phyloP scores from a whole-genome alignment of 2,888 invertebrate genomes.

The Esperia sulphurella region DNA sequence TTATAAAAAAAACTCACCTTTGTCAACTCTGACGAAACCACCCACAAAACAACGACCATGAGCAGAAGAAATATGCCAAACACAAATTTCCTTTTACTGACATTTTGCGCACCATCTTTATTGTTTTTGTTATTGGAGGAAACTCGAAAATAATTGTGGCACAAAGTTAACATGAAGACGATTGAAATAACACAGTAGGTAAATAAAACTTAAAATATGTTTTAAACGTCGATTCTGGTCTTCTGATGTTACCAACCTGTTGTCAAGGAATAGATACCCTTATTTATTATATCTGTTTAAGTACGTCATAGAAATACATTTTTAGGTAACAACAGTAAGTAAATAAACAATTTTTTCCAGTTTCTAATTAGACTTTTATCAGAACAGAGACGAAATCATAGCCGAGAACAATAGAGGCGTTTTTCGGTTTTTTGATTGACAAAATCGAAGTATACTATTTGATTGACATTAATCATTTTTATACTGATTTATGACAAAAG shows the following conservation, averaged over 20 bases:
- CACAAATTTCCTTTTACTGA: constrained; percentile 78
- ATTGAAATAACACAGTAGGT: constrained; percentile 19
- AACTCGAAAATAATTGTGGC: constrained; percentile 72
- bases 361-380: constrained; percentile 1
- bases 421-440: not conserved
- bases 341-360: not conserved
- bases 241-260: not conserved
- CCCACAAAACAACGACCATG: constrained; percentile 97
- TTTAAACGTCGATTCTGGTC: not conserved
- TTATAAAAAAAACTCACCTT: constrained; percentile 85
- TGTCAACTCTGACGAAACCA: constrained; percentile 95
- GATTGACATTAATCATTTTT: constrained; percentile 4
- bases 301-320: not conserved
- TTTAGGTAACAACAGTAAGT: constrained; percentile 1
- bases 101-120: constrained; percentile 57
- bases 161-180: constrained; percentile 72
- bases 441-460: not conserved
- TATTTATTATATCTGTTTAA: not conserved
- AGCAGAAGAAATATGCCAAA: constrained; percentile 92
- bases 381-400: not conserved
- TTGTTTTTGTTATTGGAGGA: constrained; percentile 55
- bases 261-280: not conserved
- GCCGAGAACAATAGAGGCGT: not conserved
- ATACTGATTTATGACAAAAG: too few relatives aligned
- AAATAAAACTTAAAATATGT: constrained; percentile 11